Conservation (phyloP, 1,140 invertebrate genomes). For the Drosophila truncata region DNA sequence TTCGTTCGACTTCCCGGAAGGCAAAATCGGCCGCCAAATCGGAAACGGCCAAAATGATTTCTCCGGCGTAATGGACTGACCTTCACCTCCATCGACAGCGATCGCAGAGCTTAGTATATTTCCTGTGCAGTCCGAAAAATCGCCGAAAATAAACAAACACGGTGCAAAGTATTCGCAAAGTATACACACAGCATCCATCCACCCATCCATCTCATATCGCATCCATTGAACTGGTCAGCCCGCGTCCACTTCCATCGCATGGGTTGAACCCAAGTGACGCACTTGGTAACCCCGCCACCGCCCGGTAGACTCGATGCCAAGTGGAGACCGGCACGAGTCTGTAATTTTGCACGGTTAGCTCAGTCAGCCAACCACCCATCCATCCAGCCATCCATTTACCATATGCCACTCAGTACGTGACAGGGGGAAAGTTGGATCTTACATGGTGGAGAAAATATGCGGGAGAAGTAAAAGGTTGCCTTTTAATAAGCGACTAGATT, state of each 20-base stretch:
- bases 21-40: constrained; percentile 12
- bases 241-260: constrained; percentile 20
- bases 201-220: constrained; percentile 9
- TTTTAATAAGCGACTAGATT: neutral
- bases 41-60: constrained; percentile 35
- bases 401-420: constrained; percentile 49
- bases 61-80: constrained; percentile 14
- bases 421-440: constrained; percentile 35
- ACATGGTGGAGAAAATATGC: neutral
- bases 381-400: constrained; percentile 10
- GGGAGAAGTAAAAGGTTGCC: neutral
- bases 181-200: constrained; percentile 24
- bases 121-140: constrained; percentile 40
- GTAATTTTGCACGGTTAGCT: constrained; percentile 52
- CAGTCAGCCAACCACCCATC: constrained; percentile 23
- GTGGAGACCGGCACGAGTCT: constrained; percentile 52
- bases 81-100: constrained; percentile 39
- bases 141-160: constrained; percentile 43
- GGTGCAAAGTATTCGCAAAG: constrained; percentile 51
- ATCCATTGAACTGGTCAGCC: constrained; percentile 30
- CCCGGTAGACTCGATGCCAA: constrained; percentile 8
- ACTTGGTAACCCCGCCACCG: constrained; percentile 32
- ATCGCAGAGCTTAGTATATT: constrained; percentile 44
- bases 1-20: constrained; percentile 36
- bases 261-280: constrained; percentile 44